Base-by-base conservation (phyloP, 2,888 invertebrate species). In the Labia minor region DNA sequence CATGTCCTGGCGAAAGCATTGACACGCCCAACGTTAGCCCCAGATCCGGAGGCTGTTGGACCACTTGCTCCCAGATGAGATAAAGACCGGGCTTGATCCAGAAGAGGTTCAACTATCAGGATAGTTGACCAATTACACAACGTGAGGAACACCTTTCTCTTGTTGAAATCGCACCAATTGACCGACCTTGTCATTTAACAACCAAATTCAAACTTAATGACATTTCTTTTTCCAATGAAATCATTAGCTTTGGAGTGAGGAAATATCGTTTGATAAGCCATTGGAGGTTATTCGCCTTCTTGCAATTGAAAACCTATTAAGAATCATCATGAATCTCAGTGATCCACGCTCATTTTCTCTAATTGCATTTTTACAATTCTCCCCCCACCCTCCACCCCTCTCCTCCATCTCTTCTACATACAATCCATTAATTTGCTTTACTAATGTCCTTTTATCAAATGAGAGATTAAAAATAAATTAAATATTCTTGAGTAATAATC, bases 241-340 rank as follows among this genome's bases (percentile, higher is more conserved):
- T 14, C 49, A 49, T 49, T 49, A 49, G 14, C n/a, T 26, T 3
- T 3, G n/a, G 14, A 49, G n/a, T 8, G n/a, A 49, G 49, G n/a
- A 14, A 49, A 49, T 49, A 16, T 49, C 2, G 3, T 49, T 49
- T 49, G 14, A 49, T 49, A 8, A 49, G 49, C 49, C 3, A 2
- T 33, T 49, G 6, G 49, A 49, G 49, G 49, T 14, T 14, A 49
- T 49, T 49, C 3, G 49, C 49, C 49, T 49, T 26, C n/a, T 49
- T 49, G 49, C 49, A 49, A 49, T 49, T 49, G 49, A 49, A 49
- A 49, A 49, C 49, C 49, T 49, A 49, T 49, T 49, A 49, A n/a
- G 49, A 14, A 49, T 49, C 49, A 49, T n/a, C n/a, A 49, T 49
- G 49, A 49, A 49, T 49, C 14, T 49, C 16, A 4, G n/a, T 8